Conservation (phyloP, 2,797 vertebrate species). For the Serranus cabrilla region DNA sequence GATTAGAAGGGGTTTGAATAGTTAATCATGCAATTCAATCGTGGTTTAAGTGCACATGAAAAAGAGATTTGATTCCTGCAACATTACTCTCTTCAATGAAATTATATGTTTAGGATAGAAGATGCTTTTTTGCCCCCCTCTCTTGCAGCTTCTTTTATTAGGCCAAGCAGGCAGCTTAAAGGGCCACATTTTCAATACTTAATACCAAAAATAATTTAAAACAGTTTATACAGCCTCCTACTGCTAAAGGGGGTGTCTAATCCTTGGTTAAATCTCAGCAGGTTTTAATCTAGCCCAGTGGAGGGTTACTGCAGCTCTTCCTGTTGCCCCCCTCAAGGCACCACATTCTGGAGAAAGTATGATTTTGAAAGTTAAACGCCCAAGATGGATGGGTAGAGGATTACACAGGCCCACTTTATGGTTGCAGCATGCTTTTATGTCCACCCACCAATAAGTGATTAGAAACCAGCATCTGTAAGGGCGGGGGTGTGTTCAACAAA, state of each 20-base stretch:
- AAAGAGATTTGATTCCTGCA: background rate
- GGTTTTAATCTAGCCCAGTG: conserved; percentile 75
- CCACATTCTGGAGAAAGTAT: conserved; percentile 37
- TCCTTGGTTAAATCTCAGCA: conserved; percentile 72
- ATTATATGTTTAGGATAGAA: background rate
- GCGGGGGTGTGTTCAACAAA: conserved; percentile 37
- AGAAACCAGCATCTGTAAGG: conserved; percentile 47
- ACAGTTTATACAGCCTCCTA: conserved; percentile 47
- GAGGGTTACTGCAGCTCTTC: conserved; percentile 58
- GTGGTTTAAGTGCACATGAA: conserved; percentile 4
- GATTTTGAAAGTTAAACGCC: conserved; percentile 62
- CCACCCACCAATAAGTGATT: conserved; percentile 73
- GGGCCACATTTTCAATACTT: conserved; percentile 41
- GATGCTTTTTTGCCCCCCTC: background rate
- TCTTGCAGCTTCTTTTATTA: conserved; percentile 18
- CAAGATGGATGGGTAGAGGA: conserved; percentile 67
- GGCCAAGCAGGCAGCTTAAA: conserved; percentile 35
- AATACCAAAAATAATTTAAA: conserved; percentile 62
- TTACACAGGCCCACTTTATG: conserved; percentile 68
- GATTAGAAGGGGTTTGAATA: conserved; percentile 57
- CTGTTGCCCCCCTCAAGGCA: conserved; percentile 40
- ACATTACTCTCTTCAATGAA: background rate
- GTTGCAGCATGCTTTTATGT: conserved; percentile 53
- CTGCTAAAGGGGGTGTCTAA: conserved; percentile 69
- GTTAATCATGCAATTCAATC: conserved; percentile 17